These are phyloP conservation scores for Amniataba percoides DNA, from an alignment of 2,797 vertebrate species.

Conservation along the genomic window DNA sequence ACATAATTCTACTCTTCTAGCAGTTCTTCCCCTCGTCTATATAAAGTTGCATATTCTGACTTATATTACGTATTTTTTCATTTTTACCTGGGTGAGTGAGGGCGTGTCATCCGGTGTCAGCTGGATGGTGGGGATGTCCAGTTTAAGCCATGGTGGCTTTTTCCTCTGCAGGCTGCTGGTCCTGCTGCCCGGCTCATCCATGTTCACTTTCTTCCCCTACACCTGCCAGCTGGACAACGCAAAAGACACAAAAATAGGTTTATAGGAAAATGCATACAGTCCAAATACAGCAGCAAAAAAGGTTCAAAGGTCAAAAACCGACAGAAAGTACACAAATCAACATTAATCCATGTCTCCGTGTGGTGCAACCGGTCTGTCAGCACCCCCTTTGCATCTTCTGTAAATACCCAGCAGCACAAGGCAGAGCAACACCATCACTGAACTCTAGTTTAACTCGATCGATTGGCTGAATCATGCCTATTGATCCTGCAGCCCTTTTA, in stretches of 20 bases:
- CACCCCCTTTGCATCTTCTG: not conserved
- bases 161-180: constrained; percentile 92
- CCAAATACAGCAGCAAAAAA: too few relatives aligned
- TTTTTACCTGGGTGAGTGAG: constrained; percentile 84
- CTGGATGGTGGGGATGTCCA: constrained; percentile 89
- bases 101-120: constrained; percentile 84
- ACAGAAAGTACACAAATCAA: not conserved
- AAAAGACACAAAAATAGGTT: constrained; percentile 9
- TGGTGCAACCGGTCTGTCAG: not conserved
- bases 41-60: not conserved
- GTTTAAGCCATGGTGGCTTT: constrained; percentile 93
- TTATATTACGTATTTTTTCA: not conserved
- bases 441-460: not conserved
- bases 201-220: constrained; percentile 72
- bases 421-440: not conserved
- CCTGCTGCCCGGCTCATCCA: constrained; percentile 89
- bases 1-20: not conserved
- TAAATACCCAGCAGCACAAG: not conserved
- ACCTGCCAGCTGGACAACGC: constrained; percentile 79
- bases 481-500: not conserved
- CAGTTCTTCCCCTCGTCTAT: not conserved
- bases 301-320: not conserved
- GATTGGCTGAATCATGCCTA: not conserved
- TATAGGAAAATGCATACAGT: not conserved
- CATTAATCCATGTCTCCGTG: constrained; percentile 10